phyloP scores from a whole-genome alignment of 1,140 invertebrate species.

The Sycophaga agraensis region DNA sequence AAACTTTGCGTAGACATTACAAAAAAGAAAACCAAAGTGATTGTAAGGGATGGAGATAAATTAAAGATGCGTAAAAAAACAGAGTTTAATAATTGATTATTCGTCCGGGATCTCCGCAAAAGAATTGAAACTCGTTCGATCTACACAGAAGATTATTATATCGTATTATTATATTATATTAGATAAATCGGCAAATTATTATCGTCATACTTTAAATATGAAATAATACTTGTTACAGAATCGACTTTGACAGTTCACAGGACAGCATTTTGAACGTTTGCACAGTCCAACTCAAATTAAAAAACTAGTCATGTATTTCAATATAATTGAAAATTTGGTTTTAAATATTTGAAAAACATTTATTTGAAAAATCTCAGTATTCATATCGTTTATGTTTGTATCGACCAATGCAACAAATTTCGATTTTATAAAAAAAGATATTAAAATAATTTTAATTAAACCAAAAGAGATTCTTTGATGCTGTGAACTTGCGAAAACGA shows the following conservation, averaged over 20 bases:
- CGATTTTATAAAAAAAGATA: too few relatives aligned
- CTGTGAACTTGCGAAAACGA: conserved; percentile 5
- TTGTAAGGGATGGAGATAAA: background rate
- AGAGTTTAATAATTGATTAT: conserved; percentile 20
- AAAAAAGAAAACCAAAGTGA: background rate
- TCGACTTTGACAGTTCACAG: background rate
- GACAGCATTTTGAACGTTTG: background rate
- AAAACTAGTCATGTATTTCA: background rate
- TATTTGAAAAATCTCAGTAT: too few relatives aligned
- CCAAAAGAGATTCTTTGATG: too few relatives aligned
- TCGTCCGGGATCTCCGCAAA: conserved; percentile 43
- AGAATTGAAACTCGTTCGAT: conserved; percentile 60
- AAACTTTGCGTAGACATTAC: conserved; percentile 24
- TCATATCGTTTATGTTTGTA: too few relatives aligned
- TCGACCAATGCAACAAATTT: too few relatives aligned
- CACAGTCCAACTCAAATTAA: background rate
- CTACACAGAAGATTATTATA: conserved; percentile 16
- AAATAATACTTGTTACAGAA: background rate
- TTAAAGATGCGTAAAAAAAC: conserved; percentile 1
- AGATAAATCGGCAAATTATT: conserved; percentile 6
- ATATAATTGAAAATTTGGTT: too few relatives aligned
- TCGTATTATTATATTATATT: too few relatives aligned
- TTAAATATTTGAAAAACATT: too few relatives aligned
- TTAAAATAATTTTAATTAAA: too few relatives aligned
- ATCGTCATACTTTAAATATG: background rate